phyloP scores from a whole-genome alignment of 2,797 vertebrate species.

The Dallia pectoralis region DNA sequence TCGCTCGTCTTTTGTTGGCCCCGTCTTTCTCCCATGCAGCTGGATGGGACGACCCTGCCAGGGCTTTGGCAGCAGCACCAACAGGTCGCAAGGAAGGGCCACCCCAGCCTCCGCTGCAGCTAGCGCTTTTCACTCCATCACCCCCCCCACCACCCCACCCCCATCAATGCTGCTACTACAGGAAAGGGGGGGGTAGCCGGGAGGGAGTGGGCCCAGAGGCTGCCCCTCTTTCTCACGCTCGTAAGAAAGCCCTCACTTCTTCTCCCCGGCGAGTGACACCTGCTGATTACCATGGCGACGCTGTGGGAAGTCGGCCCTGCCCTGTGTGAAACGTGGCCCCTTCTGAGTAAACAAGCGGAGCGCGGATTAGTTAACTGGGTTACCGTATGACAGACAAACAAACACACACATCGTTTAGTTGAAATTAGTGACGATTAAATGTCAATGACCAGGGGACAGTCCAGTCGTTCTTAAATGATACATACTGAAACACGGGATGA shows the following conservation, averaged over 20 bases:
- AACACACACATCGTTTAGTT: slow-evolving; percentile 73
- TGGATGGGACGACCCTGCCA: slow-evolving; percentile 59
- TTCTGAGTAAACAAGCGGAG: slow-evolving; percentile 76
- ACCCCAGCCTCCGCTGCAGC: slow-evolving; percentile 65
- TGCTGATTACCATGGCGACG: slow-evolving; percentile 93
- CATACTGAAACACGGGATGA: too few species aligned
- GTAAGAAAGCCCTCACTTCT: slow-evolving; percentile 84
- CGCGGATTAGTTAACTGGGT: slow-evolving; percentile 80
- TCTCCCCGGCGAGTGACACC: slow-evolving; percentile 84
- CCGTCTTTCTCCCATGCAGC: slow-evolving; percentile 66
- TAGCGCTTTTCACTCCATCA: slow-evolving; percentile 56
- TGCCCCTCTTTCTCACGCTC: slow-evolving; percentile 88
- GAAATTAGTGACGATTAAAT: slow-evolving; percentile 67
- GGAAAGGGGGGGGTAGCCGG: slow-evolving; percentile 31
- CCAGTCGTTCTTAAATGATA: slow-evolving; percentile 30
- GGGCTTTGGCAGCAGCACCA: slow-evolving; percentile 75
- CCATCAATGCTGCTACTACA: slow-evolving; percentile 61
- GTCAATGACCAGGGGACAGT: slow-evolving; percentile 53
- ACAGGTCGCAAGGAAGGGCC: slow-evolving; percentile 76
- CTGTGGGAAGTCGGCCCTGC: slow-evolving; percentile 78
- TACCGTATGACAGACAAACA: slow-evolving; percentile 77
- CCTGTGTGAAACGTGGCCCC: slow-evolving; percentile 69
- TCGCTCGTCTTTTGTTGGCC: slow-evolving; percentile 45
- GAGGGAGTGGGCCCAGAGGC: slow-evolving; percentile 58
- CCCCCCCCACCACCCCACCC: slow-evolving; percentile 55